Base-by-base conservation (phyloP, 2,888 invertebrate genomes). In the Aleiodes alternator region DNA sequence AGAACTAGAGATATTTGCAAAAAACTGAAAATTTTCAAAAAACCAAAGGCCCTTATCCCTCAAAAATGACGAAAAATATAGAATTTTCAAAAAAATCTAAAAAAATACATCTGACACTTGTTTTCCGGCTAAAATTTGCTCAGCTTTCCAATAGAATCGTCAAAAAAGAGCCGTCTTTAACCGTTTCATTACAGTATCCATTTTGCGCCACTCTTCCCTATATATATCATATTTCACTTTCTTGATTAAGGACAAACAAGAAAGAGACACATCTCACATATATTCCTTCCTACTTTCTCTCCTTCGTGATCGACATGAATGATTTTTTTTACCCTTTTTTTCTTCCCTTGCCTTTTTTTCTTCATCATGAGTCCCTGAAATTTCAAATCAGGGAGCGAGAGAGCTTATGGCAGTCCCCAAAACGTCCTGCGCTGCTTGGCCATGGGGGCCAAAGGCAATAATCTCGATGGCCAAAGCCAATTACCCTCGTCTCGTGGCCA, bases 401-500 rank as follows among this genome's bases (percentile, higher is more conserved):
- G 31, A 48, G 64, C 69, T 69, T 51, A 75, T 48, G 55, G 55
- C 61, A 76, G 78, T 79, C 77, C 74, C 77, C 79, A 76, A 77
- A 79, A 53, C 61, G 64, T 56, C 38, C 50, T 69, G 55, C 59
- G 59, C 16, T 6, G 59, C 16, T 6, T 53, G 50, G 31, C 51
- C 66, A 64, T 78, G 79, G 78, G 75, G 80, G 83, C 84, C 80
- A 84, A 81, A 82, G 84, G 87, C 84, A 86, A 86, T 86, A 87
- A 87, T 87, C 84, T 84, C 84, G 85, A 87, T 87, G 84, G 84
- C 82, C 83, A 83, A 48, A 64, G 85, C 83, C 87, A 88, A 88
- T 88, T 88, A 87, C 85, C 82, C 84, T 84, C 87, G 88, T 88
- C 88, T 88, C 88, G 88, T 85, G 82, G 85, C 88, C 88, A 88